Evolutionary conservation across 1,140 invertebrate genomes (phyloP).

Genomic region (Mactra quadrangularis): DNA sequence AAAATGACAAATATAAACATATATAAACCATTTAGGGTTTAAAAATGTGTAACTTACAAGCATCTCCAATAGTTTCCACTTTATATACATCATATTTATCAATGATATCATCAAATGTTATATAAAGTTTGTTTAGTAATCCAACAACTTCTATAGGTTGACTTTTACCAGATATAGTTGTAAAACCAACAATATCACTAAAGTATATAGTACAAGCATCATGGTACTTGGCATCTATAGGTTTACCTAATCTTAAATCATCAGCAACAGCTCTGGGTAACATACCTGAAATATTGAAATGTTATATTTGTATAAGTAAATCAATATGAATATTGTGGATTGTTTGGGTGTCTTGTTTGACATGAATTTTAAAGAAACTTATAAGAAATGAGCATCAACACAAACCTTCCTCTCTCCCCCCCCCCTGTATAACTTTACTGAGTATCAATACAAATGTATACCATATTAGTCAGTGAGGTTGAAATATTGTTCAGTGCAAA

Average conservation of each 20-base stretch:
- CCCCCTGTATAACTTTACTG: too few relatives aligned
- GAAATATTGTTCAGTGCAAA: too few relatives aligned
- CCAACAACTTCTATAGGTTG: constrained; percentile 76
- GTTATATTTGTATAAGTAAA: not conserved
- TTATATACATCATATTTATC: constrained; percentile 93
- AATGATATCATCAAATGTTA: constrained; percentile 83
- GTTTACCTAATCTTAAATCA: constrained; percentile 91
- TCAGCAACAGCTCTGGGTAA: constrained; percentile 85
- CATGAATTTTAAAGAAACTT: not conserved
- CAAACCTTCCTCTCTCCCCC: too few relatives aligned
- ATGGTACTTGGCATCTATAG: constrained; percentile 94
- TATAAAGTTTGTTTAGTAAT: constrained; percentile 88
- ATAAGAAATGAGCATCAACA: too few relatives aligned
- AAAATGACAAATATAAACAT: too few relatives aligned
- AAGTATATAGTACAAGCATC: constrained; percentile 96
- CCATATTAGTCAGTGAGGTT: too few relatives aligned
- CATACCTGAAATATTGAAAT: constrained; percentile 65
- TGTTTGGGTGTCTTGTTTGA: not conserved
- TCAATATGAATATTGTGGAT: not conserved
- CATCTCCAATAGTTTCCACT: constrained; percentile 88
- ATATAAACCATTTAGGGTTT: too few relatives aligned
- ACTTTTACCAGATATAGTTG: constrained; percentile 72
- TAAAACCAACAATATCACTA: constrained; percentile 96
- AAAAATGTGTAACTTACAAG: too few relatives aligned
- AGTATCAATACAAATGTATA: too few relatives aligned